A percentile compares a stretch with the other conserved stretches of the same genome.
Conservation (phyloP, 1,140 invertebrate species). For the Drosophila lacertosa region DNA sequence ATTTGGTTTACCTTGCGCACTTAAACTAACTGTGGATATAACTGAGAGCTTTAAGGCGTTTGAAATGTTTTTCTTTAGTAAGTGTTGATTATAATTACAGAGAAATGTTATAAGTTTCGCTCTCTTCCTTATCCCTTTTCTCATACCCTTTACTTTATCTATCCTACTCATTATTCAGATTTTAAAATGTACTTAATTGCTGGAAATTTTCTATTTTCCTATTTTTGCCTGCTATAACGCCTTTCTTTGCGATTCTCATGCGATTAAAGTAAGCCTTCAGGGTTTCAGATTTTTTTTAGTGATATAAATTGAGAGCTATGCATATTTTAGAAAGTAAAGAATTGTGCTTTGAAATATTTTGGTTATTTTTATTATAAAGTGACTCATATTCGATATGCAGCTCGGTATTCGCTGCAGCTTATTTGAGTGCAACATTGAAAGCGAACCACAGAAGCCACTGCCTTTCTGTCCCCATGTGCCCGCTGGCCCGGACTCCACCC, state of each 20-base stretch:
- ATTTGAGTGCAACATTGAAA: constrained; percentile 27
- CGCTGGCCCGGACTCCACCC: too few relatives aligned
- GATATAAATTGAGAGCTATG: not conserved
- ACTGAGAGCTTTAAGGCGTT: not conserved
- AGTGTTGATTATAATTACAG: too few relatives aligned
- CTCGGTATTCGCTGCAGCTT: constrained; percentile 26
- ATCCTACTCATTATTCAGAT: too few relatives aligned
- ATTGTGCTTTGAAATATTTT: too few relatives aligned
- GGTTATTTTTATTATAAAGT: not conserved
- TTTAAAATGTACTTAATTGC: too few relatives aligned
- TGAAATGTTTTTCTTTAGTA: not conserved
- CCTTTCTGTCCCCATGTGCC: not conserved
- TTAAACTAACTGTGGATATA: not conserved
- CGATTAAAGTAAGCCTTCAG: not conserved
- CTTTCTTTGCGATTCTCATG: not conserved
- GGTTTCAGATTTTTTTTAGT: not conserved
- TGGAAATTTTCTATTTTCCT: too few relatives aligned
- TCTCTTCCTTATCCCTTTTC: too few relatives aligned
- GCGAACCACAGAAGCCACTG: not conserved
- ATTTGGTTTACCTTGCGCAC: not conserved
- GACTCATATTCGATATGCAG: constrained; percentile 9
- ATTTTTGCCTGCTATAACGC: not conserved
- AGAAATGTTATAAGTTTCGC: not conserved
- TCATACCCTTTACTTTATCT: too few relatives aligned
- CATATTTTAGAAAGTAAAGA: not conserved